A percentile compares a stretch with the other conserved stretches of the same genome.
Evolutionary conservation across 1,140 invertebrate species (phyloP).

Genomic region (Zaprionus camerounensis): DNA sequence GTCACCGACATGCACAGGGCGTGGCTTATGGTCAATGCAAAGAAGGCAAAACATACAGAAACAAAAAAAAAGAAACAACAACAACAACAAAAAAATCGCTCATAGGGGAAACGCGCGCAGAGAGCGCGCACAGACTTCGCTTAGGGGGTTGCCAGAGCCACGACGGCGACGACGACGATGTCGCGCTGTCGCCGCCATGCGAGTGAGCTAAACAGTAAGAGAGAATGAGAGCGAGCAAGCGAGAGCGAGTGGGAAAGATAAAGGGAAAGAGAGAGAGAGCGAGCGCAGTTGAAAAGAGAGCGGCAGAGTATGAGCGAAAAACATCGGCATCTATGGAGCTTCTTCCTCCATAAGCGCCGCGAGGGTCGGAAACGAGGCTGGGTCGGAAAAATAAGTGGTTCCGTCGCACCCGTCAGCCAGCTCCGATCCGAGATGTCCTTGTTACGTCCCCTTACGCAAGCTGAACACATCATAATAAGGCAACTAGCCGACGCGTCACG

Average conservation of each 20-base stretch:
- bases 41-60: conserved; percentile 34
- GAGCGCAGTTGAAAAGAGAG: not conserved
- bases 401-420: conserved; percentile 52
- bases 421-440: conserved; percentile 56
- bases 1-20: conserved; percentile 75
- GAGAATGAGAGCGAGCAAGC: not conserved
- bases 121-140: conserved; percentile 43
- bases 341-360: not conserved
- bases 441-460: conserved; percentile 56
- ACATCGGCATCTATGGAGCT: conserved; percentile 21
- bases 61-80: conserved; percentile 17
- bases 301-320: not conserved
- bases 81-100: conserved; percentile 24
- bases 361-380: conserved; percentile 7
- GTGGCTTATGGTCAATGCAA: conserved; percentile 77
- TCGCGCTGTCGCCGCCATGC: conserved; percentile 19
- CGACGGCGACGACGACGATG: not conserved
- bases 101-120: conserved; percentile 51
- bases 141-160: conserved; percentile 54
- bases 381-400: conserved; percentile 47
- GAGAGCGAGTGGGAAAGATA: not conserved
- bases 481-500: conserved; percentile 56
- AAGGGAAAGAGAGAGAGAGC: not conserved
- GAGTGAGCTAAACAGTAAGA: conserved; percentile 3
- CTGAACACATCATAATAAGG: conserved; percentile 70